Percentiles rank a stretch among this genome's conserved stretches.
Conservation (phyloP, 1,140 invertebrate genomes). For the Anastrepha obliqua region DNA sequence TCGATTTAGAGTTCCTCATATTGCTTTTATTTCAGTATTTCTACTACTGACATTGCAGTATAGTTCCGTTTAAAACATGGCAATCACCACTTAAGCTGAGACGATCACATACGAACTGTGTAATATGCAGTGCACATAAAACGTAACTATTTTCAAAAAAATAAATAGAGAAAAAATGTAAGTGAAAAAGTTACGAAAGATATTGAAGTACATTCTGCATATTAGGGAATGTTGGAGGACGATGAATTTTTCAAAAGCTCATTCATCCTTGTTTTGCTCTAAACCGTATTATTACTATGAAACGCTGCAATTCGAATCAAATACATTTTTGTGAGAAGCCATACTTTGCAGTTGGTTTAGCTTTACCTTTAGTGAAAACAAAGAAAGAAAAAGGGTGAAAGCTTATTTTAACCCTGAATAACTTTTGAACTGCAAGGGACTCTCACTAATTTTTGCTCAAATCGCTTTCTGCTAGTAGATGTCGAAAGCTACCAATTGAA, state of each 20-base stretch:
- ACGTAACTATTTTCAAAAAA: too few relatives aligned
- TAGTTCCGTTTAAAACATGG: neutral
- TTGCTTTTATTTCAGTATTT: neutral
- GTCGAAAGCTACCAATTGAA: too few relatives aligned
- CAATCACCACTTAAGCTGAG: neutral
- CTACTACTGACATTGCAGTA: neutral
- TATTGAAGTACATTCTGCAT: neutral
- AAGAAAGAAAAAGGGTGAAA: too few relatives aligned
- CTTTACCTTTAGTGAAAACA: too few relatives aligned
- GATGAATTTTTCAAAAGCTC: neutral
- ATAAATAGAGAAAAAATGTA: neutral
- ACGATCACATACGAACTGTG: neutral
- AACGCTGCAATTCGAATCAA: neutral
- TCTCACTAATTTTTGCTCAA: too few relatives aligned
- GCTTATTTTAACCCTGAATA: too few relatives aligned
- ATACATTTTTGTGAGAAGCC: too few relatives aligned
- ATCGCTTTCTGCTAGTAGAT: too few relatives aligned
- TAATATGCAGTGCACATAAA: neutral
- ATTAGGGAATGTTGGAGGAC: neutral
- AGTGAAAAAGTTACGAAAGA: neutral
- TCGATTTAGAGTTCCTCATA: neutral
- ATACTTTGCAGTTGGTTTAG: too few relatives aligned
- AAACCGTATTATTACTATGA: slow-evolving; percentile 11
- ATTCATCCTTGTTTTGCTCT: neutral
- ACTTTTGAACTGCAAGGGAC: too few relatives aligned